Evolutionary conservation across 2,797 vertebrate species (phyloP), one percentile per base, ranked within the genome.

Genomic region (Heliangelus exortis): DNA sequence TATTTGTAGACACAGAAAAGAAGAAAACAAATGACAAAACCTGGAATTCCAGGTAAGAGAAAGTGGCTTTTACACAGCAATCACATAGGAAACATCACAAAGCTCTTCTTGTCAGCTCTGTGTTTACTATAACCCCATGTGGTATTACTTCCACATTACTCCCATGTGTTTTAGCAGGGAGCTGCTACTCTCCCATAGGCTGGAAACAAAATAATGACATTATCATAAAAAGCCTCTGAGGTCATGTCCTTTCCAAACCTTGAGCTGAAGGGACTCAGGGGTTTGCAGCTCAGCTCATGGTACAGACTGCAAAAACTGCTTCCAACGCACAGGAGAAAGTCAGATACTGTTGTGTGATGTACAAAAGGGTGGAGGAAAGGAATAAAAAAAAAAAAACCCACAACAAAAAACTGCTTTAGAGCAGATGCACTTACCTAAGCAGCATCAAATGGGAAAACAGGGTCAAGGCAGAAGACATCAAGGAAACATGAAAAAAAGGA

Each of bases 351-450:
- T 58, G 36, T 5, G 13, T 10, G 31, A 58, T 61, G 47, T 21
- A 26, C 50, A 66, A 45, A 20, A 83, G 23, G 61, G 58, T 54
- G 65, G 47, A 57, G 29, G 25, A 87, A 34, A 22, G 48, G 33
- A 62, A 66, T 15, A 41, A 41, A 14, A 21, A 66, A 68, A 69
- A 31, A 41, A 69, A 29, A 41, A 3, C 33, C 39, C 58, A 33
- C 29, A 77, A 18, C 1, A 34, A 43, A 91, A 36, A 2, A 5
- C 4, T 68, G 15, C 33, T 43, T 53, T 25, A 55, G n/a, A 94
- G 55, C 20, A 31, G 6, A 22, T 1, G 28, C 41, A 93, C 96
- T 95, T 74, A 96, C 96, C 96, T 97, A 69, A 68, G 61, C 34
- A 47, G 2, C 13, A 63, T 10, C 71, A 66, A 47, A 69, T 2